Conservation (phyloP, 2,888 invertebrate genomes). For the Lysandra bellargus region DNA sequence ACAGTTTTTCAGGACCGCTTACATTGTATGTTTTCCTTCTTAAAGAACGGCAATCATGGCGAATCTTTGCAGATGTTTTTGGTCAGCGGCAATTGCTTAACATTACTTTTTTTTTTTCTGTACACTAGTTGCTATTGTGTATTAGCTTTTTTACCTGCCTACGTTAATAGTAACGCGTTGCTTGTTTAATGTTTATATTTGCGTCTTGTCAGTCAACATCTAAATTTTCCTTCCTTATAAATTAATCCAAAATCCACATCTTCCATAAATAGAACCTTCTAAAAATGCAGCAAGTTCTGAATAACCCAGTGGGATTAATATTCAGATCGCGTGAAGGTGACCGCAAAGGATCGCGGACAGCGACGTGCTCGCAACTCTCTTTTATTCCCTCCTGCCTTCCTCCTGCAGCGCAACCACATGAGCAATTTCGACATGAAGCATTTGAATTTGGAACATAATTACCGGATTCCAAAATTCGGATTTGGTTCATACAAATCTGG, state of each 20-base stretch:
- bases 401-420: conserved; percentile 16
- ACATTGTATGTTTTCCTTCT: too few relatives aligned
- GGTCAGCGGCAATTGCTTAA: too few relatives aligned
- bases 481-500: not conserved
- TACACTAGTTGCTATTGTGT: too few relatives aligned
- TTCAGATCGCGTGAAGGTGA: conserved; percentile 29
- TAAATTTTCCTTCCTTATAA: not conserved
- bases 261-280: not conserved
- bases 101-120: too few relatives aligned
- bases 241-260: not conserved
- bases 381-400: conserved; percentile 10
- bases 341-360: conserved; percentile 16
- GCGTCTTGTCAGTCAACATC: not conserved
- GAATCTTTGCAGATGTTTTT: too few relatives aligned
- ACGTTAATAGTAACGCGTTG: too few relatives aligned
- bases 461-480: not conserved
- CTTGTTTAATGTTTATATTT: too few relatives aligned
- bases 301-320: conserved; percentile 22
- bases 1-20: too few relatives aligned
- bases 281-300: conserved; percentile 4
- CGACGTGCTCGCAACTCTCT: conserved; percentile 17
- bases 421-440: not conserved
- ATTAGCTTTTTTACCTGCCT: too few relatives aligned
- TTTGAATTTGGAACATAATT: conserved; percentile 1
- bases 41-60: too few relatives aligned